Conservation (phyloP, 2,113 vertebrate species). For the Phaethon lepturus region DNA sequence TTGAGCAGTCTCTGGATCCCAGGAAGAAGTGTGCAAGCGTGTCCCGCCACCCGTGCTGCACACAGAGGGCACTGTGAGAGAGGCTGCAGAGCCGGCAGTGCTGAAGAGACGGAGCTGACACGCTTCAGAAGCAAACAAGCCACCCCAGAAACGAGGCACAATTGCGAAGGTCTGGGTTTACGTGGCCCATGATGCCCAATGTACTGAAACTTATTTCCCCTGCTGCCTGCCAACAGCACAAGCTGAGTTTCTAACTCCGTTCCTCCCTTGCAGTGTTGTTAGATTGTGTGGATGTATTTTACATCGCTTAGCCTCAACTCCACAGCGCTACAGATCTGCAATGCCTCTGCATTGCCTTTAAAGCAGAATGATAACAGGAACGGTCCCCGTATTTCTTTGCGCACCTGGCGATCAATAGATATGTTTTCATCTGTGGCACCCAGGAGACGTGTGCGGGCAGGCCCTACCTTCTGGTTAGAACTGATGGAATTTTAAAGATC, state of each 20-base stretch:
- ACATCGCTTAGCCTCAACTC: neutral
- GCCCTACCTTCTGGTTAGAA: neutral
- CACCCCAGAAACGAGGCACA: neutral
- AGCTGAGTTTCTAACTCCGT: neutral
- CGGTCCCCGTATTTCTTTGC: neutral
- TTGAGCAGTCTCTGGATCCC: neutral
- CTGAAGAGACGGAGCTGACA: neutral
- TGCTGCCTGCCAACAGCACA: neutral
- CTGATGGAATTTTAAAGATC: neutral
- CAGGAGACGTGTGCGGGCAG: neutral
- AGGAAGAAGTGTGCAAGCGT: neutral
- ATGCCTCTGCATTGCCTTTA: neutral
- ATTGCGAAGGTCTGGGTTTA: neutral
- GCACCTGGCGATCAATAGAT: neutral
- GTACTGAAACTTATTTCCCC: neutral
- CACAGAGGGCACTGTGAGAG: neutral
- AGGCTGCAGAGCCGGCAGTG: neutral
- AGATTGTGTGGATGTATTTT: neutral
- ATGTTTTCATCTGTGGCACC: neutral
- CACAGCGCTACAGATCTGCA: neutral
- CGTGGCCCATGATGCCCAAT: fast-evolving
- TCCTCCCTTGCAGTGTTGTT: neutral
- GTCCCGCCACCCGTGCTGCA: neutral
- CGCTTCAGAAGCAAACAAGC: neutral
- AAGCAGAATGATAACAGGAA: neutral